Conservation (phyloP, 53 echinoderm and acorn worm genomes). For the Hippasteria phrygiana region DNA sequence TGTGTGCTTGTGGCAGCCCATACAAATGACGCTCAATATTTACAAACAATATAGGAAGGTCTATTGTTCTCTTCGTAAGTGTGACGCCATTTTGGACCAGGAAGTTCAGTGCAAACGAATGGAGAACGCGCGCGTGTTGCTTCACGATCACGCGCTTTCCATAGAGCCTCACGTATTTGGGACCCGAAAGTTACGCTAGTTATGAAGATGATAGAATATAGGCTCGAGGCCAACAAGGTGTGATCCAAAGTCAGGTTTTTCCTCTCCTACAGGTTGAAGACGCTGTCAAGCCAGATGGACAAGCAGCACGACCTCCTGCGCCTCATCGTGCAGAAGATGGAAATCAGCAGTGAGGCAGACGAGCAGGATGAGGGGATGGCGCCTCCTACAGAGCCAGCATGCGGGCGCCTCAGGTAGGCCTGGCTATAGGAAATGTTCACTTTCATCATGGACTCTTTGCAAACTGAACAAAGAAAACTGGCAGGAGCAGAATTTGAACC, state of each 20-base stretch:
- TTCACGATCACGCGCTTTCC: too few relatives aligned
- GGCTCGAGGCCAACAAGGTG: neutral
- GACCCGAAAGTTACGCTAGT: too few relatives aligned
- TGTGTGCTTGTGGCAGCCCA: too few relatives aligned
- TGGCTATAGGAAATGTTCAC: neutral
- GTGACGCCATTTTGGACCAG: too few relatives aligned
- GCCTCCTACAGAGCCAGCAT: slow-evolving; percentile 7
- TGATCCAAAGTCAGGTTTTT: too few relatives aligned
- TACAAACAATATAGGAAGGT: too few relatives aligned
- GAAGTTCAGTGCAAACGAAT: too few relatives aligned
- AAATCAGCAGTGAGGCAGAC: slow-evolving; percentile 88
- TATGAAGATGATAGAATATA: too few relatives aligned
- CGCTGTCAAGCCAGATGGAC: slow-evolving; percentile 79
- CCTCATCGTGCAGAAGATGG: slow-evolving; percentile 97
- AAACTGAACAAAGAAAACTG: neutral
- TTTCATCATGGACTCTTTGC: neutral
- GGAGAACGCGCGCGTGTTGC: too few relatives aligned
- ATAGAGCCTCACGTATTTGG: too few relatives aligned
- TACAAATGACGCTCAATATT: too few relatives aligned
- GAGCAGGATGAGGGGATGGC: slow-evolving; percentile 89
- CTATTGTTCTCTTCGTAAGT: too few relatives aligned
- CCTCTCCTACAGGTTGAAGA: slow-evolving; percentile 77
- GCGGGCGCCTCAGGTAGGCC: neutral
- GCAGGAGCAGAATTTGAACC: neutral
- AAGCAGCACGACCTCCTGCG: slow-evolving; percentile 89